Conservation (phyloP, 2,797 vertebrate genomes). For the Thaleichthys pacificus region DNA sequence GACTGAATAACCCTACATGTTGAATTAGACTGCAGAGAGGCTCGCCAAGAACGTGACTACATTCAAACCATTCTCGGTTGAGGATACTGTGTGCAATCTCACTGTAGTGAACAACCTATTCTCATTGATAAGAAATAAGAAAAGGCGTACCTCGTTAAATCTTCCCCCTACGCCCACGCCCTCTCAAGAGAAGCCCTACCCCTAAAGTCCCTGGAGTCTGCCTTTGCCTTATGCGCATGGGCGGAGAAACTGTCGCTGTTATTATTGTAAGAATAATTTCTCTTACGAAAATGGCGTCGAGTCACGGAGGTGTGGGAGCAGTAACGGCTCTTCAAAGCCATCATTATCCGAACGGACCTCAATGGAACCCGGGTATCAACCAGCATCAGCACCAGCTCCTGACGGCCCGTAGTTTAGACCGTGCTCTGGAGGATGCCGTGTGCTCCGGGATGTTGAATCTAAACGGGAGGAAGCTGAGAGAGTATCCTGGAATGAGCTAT, state of each 20-base stretch:
- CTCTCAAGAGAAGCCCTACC: conserved; percentile 60
- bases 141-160: neutral
- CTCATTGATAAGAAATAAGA: neutral
- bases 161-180: conserved; percentile 27
- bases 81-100: too few relatives aligned
- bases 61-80: too few relatives aligned
- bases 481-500: conserved; percentile 87
- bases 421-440: conserved; percentile 91
- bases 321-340: conserved; percentile 74
- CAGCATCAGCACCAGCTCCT: conserved; percentile 81
- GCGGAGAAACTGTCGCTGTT: conserved; percentile 72
- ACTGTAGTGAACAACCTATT: too few relatives aligned
- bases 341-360: conserved; percentile 80
- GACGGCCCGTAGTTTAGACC: conserved; percentile 89
- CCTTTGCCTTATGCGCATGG: conserved; percentile 59
- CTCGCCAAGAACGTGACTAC: too few relatives aligned
- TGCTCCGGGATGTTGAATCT: conserved; percentile 90
- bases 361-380: conserved; percentile 79
- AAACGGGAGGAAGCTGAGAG: conserved; percentile 92
- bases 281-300: conserved; percentile 90
- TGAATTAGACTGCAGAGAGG: too few relatives aligned
- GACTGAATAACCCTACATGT: too few relatives aligned
- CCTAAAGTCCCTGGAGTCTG: conserved; percentile 53
- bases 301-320: conserved; percentile 85
- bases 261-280: conserved; percentile 74